Percentiles rank a stretch among this genome's conserved stretches.
Evolutionary conservation across 1,140 invertebrate genomes (phyloP).

Genomic region (Pentalonia nigronervosa): DNA sequence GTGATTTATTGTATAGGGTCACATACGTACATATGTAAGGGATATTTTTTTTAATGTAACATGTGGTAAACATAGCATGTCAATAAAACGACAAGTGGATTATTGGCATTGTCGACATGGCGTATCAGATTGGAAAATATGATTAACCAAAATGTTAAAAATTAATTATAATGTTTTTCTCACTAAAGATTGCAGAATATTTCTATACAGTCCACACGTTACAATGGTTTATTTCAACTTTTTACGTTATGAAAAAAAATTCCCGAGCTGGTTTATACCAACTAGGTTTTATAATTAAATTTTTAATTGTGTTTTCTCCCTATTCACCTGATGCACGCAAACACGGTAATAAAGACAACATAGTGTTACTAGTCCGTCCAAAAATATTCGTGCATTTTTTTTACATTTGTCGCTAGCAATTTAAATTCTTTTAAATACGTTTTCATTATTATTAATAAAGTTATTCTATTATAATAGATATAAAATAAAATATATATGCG

Average conservation of each 20-base stretch:
- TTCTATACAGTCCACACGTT: background rate
- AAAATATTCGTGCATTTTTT: background rate
- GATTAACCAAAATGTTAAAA: background rate
- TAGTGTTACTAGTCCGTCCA: background rate
- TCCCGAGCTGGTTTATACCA: too few relatives aligned
- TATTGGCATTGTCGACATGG: background rate
- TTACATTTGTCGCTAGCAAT: background rate
- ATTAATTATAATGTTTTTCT: background rate
- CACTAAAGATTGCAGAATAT: background rate
- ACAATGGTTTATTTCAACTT: background rate
- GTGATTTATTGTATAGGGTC: conserved; percentile 28
- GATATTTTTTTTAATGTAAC: background rate
- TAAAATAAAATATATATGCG: background rate
- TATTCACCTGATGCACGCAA: background rate
- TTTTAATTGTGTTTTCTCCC: background rate
- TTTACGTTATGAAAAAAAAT: background rate
- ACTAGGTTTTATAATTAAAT: conserved; percentile 2
- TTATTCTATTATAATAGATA: background rate
- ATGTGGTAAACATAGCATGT: background rate
- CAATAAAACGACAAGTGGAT: background rate
- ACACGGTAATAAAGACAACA: conserved; percentile 13
- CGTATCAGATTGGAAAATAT: background rate
- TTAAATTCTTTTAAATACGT: background rate
- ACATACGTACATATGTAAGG: background rate
- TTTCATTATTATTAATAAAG: background rate